Percentiles rank a stretch among this genome's conserved stretches.
These are phyloP conservation scores for Styela clava DNA, from an alignment of 23 tunicate species.

Conservation along the genomic window DNA sequence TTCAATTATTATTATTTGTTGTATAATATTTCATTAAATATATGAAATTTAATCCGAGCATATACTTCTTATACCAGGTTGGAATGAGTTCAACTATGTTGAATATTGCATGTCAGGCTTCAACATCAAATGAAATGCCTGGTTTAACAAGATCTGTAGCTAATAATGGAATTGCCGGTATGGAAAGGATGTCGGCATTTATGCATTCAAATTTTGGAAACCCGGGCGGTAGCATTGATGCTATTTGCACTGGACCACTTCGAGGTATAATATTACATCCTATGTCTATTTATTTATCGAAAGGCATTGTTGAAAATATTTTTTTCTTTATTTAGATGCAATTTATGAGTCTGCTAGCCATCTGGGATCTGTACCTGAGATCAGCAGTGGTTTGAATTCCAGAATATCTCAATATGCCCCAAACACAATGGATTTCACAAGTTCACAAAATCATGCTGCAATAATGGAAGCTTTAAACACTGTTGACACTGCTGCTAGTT, in stretches of 20 bases:
- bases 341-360: constrained; percentile 12
- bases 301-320: too few species aligned
- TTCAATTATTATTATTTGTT: too few species aligned
- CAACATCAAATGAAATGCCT: not conserved
- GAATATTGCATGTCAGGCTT: not conserved
- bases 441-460: constrained; percentile 3
- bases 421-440: constrained; percentile 13
- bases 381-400: not conserved
- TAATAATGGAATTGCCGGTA: not conserved
- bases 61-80: too few species aligned
- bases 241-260: not conserved
- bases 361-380: not conserved
- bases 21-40: too few species aligned
- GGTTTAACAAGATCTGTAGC: not conserved
- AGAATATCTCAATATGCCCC: not conserved
- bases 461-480: constrained; percentile 1
- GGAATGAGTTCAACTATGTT: too few species aligned
- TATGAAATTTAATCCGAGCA: too few species aligned
- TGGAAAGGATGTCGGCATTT: not conserved
- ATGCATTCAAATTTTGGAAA: not conserved
- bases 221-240: not conserved
- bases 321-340: not conserved
- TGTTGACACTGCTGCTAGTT: not conserved
- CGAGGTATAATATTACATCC: too few species aligned
- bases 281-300: too few species aligned